Evolutionary conservation across 2,888 invertebrate genomes (phyloP).

Genomic region (Xestia sexstrigata): DNA sequence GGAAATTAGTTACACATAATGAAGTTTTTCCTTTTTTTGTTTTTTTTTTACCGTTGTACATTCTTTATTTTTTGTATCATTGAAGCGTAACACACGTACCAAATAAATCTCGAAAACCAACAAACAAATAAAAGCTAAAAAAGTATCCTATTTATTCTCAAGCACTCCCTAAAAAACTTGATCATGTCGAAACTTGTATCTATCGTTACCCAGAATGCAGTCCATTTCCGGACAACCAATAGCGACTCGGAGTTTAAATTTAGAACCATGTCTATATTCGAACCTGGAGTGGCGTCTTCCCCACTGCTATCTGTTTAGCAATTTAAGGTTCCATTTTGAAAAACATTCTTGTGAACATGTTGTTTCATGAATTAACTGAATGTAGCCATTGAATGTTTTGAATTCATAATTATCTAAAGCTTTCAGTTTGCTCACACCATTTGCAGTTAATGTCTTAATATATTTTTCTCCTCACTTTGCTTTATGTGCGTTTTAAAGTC

Average conservation of each 20-base stretch:
- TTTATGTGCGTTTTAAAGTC: slow-evolving; percentile 36
- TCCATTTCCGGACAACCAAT: slow-evolving; percentile 77
- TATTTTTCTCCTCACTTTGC: slow-evolving; percentile 55
- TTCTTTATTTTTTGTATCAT: slow-evolving; percentile 31
- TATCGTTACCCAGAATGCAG: slow-evolving; percentile 73
- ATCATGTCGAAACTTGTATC: slow-evolving; percentile 69
- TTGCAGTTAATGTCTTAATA: slow-evolving; percentile 56
- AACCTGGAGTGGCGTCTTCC: slow-evolving; percentile 62
- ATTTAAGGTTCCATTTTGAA: slow-evolving; percentile 65
- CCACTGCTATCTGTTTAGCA: slow-evolving; percentile 42
- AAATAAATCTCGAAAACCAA: slow-evolving; percentile 57
- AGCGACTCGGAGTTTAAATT: slow-evolving; percentile 75
- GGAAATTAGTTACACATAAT: slow-evolving; percentile 34
- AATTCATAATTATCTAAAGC: slow-evolving; percentile 49
- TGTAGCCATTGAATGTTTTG: slow-evolving; percentile 34
- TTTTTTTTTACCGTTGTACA: slow-evolving; percentile 19
- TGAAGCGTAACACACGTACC: slow-evolving; percentile 52
- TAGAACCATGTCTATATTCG: slow-evolving; percentile 73
- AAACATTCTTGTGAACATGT: slow-evolving; percentile 39
- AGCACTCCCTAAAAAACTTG: slow-evolving; percentile 55
- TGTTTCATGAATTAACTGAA: slow-evolving; percentile 55
- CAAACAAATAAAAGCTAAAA: slow-evolving; percentile 42
- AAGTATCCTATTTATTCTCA: slow-evolving; percentile 46
- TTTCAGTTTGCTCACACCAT: slow-evolving; percentile 49
- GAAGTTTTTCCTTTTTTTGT: slow-evolving; percentile 22